These are phyloP conservation scores for Aplochiton taeniatus DNA, from an alignment of 2,797 vertebrate species.

Conservation along the genomic window DNA sequence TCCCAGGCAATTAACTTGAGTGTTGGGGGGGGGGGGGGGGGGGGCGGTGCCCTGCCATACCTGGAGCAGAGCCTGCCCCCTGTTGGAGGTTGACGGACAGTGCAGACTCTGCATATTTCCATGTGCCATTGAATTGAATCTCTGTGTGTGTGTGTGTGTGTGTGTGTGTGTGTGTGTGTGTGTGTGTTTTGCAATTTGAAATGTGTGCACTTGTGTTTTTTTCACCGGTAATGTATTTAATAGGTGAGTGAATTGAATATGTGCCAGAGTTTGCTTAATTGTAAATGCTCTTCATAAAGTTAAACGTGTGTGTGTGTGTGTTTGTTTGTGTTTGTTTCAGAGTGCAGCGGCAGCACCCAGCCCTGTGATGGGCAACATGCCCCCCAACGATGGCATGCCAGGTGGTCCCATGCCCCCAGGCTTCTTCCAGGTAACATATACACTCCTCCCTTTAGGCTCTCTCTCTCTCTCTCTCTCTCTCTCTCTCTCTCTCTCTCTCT, in stretches of 20 bases:
- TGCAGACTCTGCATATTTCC: conserved; percentile 26
- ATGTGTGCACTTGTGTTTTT: not conserved
- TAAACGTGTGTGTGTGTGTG: not conserved
- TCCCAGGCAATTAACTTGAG: conserved; percentile 16
- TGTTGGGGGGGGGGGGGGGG: no score
- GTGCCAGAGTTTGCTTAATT: no score
- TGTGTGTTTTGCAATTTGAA: not conserved
- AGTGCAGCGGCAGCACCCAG: conserved; percentile 84
- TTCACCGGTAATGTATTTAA: no score
- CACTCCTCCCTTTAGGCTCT: conserved; percentile 10
- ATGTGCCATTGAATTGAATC: not conserved
- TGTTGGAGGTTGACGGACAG: conserved; percentile 30
- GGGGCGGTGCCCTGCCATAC: conserved; percentile 27
- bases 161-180: not conserved
- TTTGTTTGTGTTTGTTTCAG: conserved; percentile 55
- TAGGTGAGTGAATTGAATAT: no score
- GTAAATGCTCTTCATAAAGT: not conserved
- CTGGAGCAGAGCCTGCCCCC: conserved; percentile 61
- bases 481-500: not conserved
- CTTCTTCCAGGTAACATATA: conserved; percentile 88
- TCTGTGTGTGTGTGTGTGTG: not conserved
- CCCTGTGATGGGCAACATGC: conserved; percentile 90
- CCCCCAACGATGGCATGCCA: conserved; percentile 85
- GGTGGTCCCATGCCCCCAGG: conserved; percentile 86
- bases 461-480: not conserved